Evolutionary conservation across 2,797 vertebrate species (phyloP).

Genomic region (Sebastes umbrosus): DNA sequence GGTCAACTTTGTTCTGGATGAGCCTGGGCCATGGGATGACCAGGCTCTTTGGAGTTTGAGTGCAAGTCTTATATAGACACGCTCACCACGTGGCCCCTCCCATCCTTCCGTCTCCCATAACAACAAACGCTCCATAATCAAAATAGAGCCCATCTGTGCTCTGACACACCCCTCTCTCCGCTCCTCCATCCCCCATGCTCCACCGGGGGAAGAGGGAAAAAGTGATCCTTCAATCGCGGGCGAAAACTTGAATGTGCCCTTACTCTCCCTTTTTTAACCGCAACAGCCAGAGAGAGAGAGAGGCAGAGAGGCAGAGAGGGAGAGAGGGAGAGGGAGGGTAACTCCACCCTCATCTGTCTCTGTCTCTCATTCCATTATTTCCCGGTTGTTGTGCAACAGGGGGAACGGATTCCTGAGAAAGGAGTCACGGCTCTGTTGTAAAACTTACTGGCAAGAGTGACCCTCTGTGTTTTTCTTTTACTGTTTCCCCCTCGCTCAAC

Average conservation of each 20-base stretch:
- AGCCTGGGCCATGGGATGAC: slow-evolving; percentile 73
- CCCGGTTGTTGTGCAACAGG: slow-evolving; percentile 83
- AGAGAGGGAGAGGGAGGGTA: background rate
- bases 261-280: slow-evolving; percentile 43
- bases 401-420: slow-evolving; percentile 82
- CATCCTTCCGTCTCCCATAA: slow-evolving; percentile 70
- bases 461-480: slow-evolving; percentile 81
- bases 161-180: slow-evolving; percentile 61
- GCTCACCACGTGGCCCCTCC: slow-evolving; percentile 50
- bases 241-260: slow-evolving; percentile 47
- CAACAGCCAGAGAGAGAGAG: slow-evolving; percentile 28
- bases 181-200: slow-evolving; percentile 34
- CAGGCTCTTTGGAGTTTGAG: slow-evolving; percentile 77
- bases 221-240: slow-evolving; percentile 51
- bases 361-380: slow-evolving; percentile 76
- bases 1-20: slow-evolving; percentile 9
- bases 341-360: slow-evolving; percentile 72
- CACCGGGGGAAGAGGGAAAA: slow-evolving; percentile 55
- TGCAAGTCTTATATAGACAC: slow-evolving; percentile 76
- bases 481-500: slow-evolving; percentile 70
- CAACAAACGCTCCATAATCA: slow-evolving; percentile 72
- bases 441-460: slow-evolving; percentile 85
- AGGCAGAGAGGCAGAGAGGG: background rate
- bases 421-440: slow-evolving; percentile 86
- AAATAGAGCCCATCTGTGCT: slow-evolving; percentile 76